Evolutionary conservation across 1,140 invertebrate genomes (phyloP).

Genomic region (Bombus confusus): DNA sequence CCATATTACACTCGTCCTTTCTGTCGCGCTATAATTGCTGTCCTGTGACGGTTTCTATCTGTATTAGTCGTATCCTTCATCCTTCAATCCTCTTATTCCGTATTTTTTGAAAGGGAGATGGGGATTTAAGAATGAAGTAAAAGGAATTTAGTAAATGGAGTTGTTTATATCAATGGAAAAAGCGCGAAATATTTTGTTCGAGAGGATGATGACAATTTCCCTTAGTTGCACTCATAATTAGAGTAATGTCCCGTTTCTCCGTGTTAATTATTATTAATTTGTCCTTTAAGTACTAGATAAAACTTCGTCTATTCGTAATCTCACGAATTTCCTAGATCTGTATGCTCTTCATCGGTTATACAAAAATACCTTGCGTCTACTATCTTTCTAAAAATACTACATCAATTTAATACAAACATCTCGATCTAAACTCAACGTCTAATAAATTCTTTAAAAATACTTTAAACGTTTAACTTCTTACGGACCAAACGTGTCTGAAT

Average conservation of each 20-base stretch:
- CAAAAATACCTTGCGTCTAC: neutral
- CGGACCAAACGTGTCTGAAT: too few species aligned
- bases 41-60: neutral
- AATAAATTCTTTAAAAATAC: too few species aligned
- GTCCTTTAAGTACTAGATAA: neutral
- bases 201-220: neutral
- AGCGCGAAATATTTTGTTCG: neutral
- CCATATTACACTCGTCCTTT: neutral
- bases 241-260: neutral
- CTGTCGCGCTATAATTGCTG: neutral
- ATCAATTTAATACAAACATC: too few species aligned
- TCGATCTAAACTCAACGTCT: too few species aligned
- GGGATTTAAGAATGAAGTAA: neutral
- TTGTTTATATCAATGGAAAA: neutral
- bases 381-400: neutral
- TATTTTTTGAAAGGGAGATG: neutral
- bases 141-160: too few species aligned
- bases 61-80: neutral
- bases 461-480: too few species aligned
- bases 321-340: neutral
- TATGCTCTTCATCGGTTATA: too few species aligned
- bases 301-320: neutral
- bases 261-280: neutral
- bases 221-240: neutral
- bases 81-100: neutral